A percentile compares a stretch with the other conserved stretches of the same genome.
Evolutionary conservation across 2,888 invertebrate genomes (phyloP).

Genomic region (Ephialtes manifestator): DNA sequence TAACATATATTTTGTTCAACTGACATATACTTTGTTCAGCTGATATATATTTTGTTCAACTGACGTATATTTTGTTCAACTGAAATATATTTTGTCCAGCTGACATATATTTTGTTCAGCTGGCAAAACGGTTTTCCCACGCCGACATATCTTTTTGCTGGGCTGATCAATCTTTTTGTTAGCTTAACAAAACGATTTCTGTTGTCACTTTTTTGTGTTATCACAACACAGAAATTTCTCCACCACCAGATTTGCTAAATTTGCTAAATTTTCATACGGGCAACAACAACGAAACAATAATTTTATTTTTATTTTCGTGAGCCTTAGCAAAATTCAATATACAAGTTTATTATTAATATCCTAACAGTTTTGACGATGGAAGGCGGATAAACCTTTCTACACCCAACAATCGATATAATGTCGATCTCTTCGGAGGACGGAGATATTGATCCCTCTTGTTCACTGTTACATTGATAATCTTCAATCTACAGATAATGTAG

Average conservation of each 20-base stretch:
- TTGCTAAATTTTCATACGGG: neutral
- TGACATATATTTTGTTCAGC: too few relatives aligned
- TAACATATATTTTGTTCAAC: too few relatives aligned
- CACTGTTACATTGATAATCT: conserved; percentile 41
- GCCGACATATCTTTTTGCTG: too few relatives aligned
- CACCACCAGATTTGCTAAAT: neutral
- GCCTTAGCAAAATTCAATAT: neutral
- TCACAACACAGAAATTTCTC: too few relatives aligned
- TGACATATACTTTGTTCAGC: too few relatives aligned
- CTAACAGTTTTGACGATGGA: neutral
- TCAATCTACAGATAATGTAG: conserved; percentile 26
- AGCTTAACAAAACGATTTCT: too few relatives aligned
- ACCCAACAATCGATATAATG: neutral
- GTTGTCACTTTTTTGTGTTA: too few relatives aligned
- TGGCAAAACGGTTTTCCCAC: too few relatives aligned
- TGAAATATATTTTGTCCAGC: too few relatives aligned
- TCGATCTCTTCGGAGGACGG: conserved; percentile 9
- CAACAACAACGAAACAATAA: neutral
- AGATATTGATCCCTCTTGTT: conserved; percentile 17
- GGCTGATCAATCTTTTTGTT: too few relatives aligned
- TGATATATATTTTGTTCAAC: too few relatives aligned
- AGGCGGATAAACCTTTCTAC: conserved; percentile 11
- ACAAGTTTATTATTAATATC: conserved; percentile 5
- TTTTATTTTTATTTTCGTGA: neutral
- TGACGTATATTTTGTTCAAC: too few relatives aligned